Evolutionary conservation across 2,888 invertebrate species (phyloP).

Genomic region (Urechis unicinctus): DNA sequence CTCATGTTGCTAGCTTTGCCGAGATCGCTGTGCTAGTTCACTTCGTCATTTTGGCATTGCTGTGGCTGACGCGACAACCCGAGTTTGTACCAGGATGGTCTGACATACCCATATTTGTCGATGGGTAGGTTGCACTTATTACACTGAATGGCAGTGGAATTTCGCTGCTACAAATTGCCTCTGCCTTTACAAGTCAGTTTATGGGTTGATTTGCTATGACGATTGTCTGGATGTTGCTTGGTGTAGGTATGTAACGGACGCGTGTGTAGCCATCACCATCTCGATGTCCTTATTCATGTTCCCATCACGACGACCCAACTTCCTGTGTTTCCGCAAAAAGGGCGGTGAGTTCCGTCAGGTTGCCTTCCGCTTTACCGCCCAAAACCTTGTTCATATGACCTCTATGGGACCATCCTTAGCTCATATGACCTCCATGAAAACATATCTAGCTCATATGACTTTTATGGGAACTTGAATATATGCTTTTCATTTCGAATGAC

Average conservation of each 20-base stretch:
- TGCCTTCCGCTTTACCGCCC: background rate
- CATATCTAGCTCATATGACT: no score
- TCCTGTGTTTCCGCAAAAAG: constrained; percentile 17
- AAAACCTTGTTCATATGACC: background rate
- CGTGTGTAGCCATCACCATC: constrained; percentile 66
- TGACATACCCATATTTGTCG: no score
- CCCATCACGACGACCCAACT: constrained; percentile 21
- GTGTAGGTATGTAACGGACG: constrained; percentile 44
- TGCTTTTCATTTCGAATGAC: no score
- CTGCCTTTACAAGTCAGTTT: no score
- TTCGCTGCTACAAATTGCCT: no score
- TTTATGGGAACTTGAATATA: no score
- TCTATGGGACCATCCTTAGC: no score
- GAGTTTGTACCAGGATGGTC: constrained; percentile 34
- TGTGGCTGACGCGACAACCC: constrained; percentile 37
- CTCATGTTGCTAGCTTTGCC: constrained; percentile 40
- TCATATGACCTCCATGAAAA: no score
- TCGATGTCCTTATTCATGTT: constrained; percentile 42
- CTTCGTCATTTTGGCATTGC: constrained; percentile 28
- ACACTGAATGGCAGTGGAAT: no score
- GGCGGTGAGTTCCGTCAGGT: constrained; percentile 9
- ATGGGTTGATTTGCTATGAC: no score
- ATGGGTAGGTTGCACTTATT: no score
- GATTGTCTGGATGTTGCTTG: background rate
- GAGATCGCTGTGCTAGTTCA: constrained; percentile 28